These are phyloP conservation scores for Syrrhaptes paradoxus DNA, from an alignment of 2,113 vertebrate species.

Conservation along the genomic window DNA sequence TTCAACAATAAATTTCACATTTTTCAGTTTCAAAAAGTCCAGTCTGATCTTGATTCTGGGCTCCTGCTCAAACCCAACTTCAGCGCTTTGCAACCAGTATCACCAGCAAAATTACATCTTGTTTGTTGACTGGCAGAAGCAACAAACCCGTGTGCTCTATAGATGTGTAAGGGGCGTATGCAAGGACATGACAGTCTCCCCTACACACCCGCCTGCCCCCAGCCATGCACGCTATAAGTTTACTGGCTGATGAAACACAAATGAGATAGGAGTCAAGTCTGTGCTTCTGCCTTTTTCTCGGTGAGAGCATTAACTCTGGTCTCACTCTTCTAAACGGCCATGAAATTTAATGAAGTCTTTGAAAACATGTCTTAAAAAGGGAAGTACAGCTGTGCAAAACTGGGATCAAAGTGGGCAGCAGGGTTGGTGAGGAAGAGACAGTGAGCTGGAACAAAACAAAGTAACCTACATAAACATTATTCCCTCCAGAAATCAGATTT, in stretches of 20 bases:
- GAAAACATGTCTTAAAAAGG: neutral
- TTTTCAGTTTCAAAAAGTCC: neutral
- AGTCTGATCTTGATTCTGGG: neutral
- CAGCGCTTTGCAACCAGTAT: neutral
- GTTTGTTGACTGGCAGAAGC: neutral
- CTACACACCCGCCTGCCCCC: rapidly evolving
- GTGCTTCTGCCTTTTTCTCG: neutral
- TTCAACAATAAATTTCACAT: neutral
- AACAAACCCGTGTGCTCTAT: neutral
- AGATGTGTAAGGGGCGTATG: neutral
- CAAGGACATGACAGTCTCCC: neutral
- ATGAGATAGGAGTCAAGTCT: neutral
- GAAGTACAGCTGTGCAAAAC: neutral
- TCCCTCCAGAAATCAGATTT: neutral
- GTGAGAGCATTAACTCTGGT: neutral
- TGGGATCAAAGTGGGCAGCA: neutral
- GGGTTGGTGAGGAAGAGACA: neutral
- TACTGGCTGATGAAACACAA: neutral
- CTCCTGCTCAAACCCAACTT: neutral
- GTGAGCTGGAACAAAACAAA: neutral
- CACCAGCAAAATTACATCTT: neutral
- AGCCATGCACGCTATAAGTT: neutral
- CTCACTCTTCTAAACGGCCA: neutral
- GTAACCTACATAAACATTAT: neutral
- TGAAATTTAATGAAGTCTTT: neutral